Percentiles rank a stretch among this genome's conserved stretches.
Evolutionary conservation across 2,888 invertebrate genomes (phyloP).

Genomic region (Scaptomyza polygonia): DNA sequence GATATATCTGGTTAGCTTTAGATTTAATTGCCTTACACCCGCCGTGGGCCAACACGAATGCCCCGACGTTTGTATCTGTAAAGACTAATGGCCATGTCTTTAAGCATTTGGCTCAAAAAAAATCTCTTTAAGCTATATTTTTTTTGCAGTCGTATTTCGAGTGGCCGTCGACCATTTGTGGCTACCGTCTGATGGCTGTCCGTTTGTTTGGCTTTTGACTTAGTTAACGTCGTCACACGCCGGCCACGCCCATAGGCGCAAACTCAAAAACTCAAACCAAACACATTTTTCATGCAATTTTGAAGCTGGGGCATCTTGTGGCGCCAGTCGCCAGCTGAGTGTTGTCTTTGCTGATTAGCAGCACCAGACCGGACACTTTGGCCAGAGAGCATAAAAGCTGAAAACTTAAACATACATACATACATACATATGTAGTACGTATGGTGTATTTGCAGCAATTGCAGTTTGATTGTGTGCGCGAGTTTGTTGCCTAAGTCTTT

Average conservation of each 20-base stretch:
- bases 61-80: slow-evolving; percentile 11
- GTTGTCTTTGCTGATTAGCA: slow-evolving; percentile 76
- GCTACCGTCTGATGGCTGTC: slow-evolving; percentile 80
- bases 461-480: slow-evolving; percentile 11
- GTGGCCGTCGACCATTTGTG: slow-evolving; percentile 51
- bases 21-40: slow-evolving; percentile 47
- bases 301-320: slow-evolving; percentile 63
- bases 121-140: slow-evolving; percentile 29
- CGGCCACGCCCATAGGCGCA: slow-evolving; percentile 20
- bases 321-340: slow-evolving; percentile 62
- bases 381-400: slow-evolving; percentile 27
- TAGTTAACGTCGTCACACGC: slow-evolving; percentile 61
- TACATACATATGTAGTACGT: background rate
- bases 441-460: slow-evolving; percentile 9
- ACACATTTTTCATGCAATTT: slow-evolving; percentile 71
- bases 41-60: slow-evolving; percentile 60
- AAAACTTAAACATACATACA: slow-evolving; percentile 52
- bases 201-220: slow-evolving; percentile 76
- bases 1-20: slow-evolving; percentile 18
- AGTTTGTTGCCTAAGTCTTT: slow-evolving; percentile 74
- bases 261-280: background rate
- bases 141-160: slow-evolving; percentile 56
- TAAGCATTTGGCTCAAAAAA: slow-evolving; percentile 38
- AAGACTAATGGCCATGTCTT: slow-evolving; percentile 50
- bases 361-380: slow-evolving; percentile 31